phyloP scores from a whole-genome alignment of 1,140 invertebrate species.

The Epicauta chinensis region DNA sequence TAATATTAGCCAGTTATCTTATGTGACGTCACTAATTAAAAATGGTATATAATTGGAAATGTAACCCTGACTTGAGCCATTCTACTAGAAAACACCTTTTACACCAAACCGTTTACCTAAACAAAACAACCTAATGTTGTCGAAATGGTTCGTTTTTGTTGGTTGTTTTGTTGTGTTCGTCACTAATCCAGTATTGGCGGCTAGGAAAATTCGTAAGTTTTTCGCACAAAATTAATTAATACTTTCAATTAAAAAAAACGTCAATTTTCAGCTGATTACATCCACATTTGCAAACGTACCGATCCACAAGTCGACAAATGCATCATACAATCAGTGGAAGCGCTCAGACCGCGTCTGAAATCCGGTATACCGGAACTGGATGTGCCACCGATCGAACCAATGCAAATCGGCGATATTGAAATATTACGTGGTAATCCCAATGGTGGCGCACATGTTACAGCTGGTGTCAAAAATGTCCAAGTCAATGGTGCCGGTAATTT shows the following conservation, averaged over 20 bases:
- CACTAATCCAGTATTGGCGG: not conserved
- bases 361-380: slow-evolving; percentile 57
- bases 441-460: slow-evolving; percentile 45
- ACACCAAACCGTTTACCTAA: too few relatives aligned
- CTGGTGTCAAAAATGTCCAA: slow-evolving; percentile 52
- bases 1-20: not conserved
- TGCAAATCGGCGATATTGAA: slow-evolving; percentile 47
- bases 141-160: too few relatives aligned
- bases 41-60: slow-evolving; percentile 4
- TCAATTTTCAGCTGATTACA: slow-evolving; percentile 52
- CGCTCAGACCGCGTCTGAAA: slow-evolving; percentile 46
- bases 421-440: slow-evolving; percentile 21
- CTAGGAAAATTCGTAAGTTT: slow-evolving; percentile 7
- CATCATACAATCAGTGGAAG: slow-evolving; percentile 48
- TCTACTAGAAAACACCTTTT: not conserved
- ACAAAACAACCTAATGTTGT: too few relatives aligned
- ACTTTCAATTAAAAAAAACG: not conserved
- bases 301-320: slow-evolving; percentile 55
- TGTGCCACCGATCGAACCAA: slow-evolving; percentile 55
- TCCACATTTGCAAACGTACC: slow-evolving; percentile 56
- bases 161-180: too few relatives aligned
- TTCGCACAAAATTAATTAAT: not conserved
- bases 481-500: slow-evolving; percentile 49
- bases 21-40: slow-evolving; percentile 3
- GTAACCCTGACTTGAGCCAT: not conserved